These are phyloP conservation scores for Sandelia bainsii DNA, from an alignment of 2,797 vertebrate species.

Conservation along the genomic window DNA sequence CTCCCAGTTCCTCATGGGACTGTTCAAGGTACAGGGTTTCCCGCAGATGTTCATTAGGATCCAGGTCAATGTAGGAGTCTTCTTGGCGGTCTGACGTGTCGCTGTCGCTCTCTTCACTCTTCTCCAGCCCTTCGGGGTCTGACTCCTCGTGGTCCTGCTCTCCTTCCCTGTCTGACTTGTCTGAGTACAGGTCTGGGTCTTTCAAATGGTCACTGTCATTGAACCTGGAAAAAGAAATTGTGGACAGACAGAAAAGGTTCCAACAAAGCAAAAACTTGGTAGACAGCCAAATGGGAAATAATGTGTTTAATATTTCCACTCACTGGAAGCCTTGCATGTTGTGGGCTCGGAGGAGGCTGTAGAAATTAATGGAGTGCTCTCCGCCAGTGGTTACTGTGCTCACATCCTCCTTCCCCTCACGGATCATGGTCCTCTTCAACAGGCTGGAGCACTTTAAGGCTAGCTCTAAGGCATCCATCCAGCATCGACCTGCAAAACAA, in stretches of 20 bases:
- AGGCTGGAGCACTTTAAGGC: conserved; percentile 97
- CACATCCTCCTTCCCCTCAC: conserved; percentile 96
- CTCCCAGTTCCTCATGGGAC: conserved; percentile 94
- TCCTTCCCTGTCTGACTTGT: conserved; percentile 97
- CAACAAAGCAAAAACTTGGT: not conserved
- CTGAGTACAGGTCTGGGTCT: conserved; percentile 96
- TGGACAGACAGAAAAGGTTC: too few species aligned
- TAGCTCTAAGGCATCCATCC: conserved; percentile 98
- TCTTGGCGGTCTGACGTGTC: conserved; percentile 97
- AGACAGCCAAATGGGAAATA: not conserved
- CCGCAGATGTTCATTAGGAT: conserved; percentile 88
- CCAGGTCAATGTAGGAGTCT: conserved; percentile 92
- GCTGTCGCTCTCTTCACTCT: conserved; percentile 97
- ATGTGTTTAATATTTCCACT: conserved; percentile 60
- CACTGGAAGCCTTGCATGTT: conserved; percentile 94
- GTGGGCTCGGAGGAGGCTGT: conserved; percentile 94
- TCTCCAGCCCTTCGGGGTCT: conserved; percentile 93
- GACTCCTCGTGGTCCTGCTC: conserved; percentile 96
- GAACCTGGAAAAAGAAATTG: conserved; percentile 82
- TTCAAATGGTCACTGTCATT: conserved; percentile 96
- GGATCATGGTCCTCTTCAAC: conserved; percentile 97
- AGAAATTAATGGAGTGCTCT: conserved; percentile 91
- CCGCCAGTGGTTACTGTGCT: conserved; percentile 80
- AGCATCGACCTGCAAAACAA: conserved; percentile 90
- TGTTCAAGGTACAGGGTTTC: conserved; percentile 94